These are phyloP conservation scores for Choreutis nemorana DNA, from an alignment of 2,888 invertebrate species.

Conservation along the genomic window DNA sequence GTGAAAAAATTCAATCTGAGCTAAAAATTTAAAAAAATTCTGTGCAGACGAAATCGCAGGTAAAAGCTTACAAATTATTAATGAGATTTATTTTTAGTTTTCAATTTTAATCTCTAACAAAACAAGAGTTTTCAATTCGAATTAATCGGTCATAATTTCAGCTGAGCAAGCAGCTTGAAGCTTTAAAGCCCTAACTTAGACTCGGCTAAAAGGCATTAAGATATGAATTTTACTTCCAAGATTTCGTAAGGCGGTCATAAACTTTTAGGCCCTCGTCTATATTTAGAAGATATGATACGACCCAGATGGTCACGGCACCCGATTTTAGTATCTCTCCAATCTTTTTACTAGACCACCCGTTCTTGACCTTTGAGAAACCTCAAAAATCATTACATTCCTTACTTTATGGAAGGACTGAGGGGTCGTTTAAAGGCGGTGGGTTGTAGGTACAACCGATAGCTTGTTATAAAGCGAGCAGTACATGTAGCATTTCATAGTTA, in stretches of 20 bases:
- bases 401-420: conserved; percentile 21
- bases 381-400: conserved; percentile 15
- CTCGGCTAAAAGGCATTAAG: too few species aligned
- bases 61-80: too few species aligned
- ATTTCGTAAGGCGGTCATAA: conserved; percentile 44
- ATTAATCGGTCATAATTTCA: too few species aligned
- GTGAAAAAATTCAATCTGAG: too few species aligned
- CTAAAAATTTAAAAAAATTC: too few species aligned
- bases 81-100: too few species aligned
- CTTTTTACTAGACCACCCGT: conserved; percentile 40
- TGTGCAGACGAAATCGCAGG: too few species aligned
- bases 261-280: conserved; percentile 48
- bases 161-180: too few species aligned
- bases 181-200: too few species aligned
- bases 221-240: conserved; percentile 14
- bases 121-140: too few species aligned
- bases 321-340: conserved; percentile 59
- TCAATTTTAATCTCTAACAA: too few species aligned
- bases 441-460: conserved; percentile 48
- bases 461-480: conserved; percentile 47
- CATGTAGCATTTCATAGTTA: conserved; percentile 59
- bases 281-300: conserved; percentile 56
- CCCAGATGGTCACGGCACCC: conserved; percentile 59
- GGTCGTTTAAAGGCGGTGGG: conserved; percentile 32
- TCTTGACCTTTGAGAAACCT: conserved; percentile 33